Evolutionary conservation across 1,140 invertebrate genomes (phyloP).

Genomic region (Aphelenchoides fujianensis): DNA sequence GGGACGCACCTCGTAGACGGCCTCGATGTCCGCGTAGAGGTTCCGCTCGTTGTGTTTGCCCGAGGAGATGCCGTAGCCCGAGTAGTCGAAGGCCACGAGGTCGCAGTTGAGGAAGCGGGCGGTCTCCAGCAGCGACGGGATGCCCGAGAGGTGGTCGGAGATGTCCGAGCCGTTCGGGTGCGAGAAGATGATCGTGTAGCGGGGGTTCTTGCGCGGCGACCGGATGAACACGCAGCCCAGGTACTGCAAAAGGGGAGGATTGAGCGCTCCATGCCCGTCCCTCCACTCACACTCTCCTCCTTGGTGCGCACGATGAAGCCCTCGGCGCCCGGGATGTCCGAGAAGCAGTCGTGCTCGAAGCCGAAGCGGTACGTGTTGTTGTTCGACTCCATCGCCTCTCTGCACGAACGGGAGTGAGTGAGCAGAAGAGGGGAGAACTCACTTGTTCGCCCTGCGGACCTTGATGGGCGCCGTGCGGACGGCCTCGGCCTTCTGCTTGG

Average conservation of each 20-base stretch:
- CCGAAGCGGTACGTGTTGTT: slow-evolving; percentile 21
- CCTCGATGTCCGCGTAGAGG: slow-evolving; percentile 19
- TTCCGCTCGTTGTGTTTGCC: slow-evolving; percentile 19
- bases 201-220: slow-evolving; percentile 13
- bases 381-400: slow-evolving; percentile 10
- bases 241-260: slow-evolving; percentile 13
- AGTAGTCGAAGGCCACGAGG: slow-evolving; percentile 25
- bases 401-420: too few relatives aligned
- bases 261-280: background rate
- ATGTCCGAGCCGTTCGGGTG: slow-evolving; percentile 21
- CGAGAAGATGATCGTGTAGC: slow-evolving; percentile 24
- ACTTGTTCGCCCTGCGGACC: slow-evolving; percentile 1
- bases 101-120: slow-evolving; percentile 30
- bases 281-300: slow-evolving; percentile 8
- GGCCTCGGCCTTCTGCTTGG: slow-evolving; percentile 17
- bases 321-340: slow-evolving; percentile 13
- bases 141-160: slow-evolving; percentile 14
- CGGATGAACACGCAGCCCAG: slow-evolving; percentile 18
- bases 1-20: slow-evolving; percentile 16
- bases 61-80: slow-evolving; percentile 21
- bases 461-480: slow-evolving; percentile 11
- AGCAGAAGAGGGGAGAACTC: too few relatives aligned
- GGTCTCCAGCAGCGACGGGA: slow-evolving; percentile 26
- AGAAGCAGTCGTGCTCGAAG: slow-evolving; percentile 21
- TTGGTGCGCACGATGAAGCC: slow-evolving; percentile 17